Evolutionary conservation across 2,797 vertebrate species (phyloP), one percentile per base, ranked within the genome.

Genomic region (Xenentodon cancila): DNA sequence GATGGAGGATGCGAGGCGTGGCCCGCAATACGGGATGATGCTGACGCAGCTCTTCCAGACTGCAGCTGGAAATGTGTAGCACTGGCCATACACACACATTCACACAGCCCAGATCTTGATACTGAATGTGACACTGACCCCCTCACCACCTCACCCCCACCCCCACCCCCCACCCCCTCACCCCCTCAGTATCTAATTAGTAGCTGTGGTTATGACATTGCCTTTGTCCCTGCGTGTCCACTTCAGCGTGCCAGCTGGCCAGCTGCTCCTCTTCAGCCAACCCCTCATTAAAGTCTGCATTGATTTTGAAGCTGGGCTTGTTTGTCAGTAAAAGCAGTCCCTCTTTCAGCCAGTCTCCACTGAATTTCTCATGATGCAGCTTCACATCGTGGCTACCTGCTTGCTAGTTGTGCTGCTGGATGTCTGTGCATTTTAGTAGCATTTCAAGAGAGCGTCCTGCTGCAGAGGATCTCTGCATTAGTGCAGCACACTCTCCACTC

Each of bases 391-490:
- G 45, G 59, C 53, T 64, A 34, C 59, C 70, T 52, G 59, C 55
- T 75, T 13, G 5, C 43, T 43, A 27, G 42, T 19, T 61, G 64
- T 59, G 30, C 0, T 20, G 6, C 34, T 71, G 59, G 17, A 56
- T 70, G 62, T 56, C 34, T 71, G 37, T 80, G 57, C 71, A 59
- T 68, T 62, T 17, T 42, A 16, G 69, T 64, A 85, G 79, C 71
- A 47, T 74, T 67, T 69, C 15, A 43, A 67, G 73, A 76, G 76
- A 51, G 74, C 85, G 54, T 88, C 75, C 86, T 93, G 88, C 91
- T 88, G 88, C 61, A 87, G 79, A 67, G 79, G 60, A 90, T 84
- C 86, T 87, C 92, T 91, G 91, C 92, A 93, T 81, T 91, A 91
- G 84, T 60, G 85, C 89, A 90, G 69, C 77, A 76, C 64, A 60